Conservation (phyloP, 2,888 invertebrate genomes). For the Lepeophtheirus nordmannii region DNA sequence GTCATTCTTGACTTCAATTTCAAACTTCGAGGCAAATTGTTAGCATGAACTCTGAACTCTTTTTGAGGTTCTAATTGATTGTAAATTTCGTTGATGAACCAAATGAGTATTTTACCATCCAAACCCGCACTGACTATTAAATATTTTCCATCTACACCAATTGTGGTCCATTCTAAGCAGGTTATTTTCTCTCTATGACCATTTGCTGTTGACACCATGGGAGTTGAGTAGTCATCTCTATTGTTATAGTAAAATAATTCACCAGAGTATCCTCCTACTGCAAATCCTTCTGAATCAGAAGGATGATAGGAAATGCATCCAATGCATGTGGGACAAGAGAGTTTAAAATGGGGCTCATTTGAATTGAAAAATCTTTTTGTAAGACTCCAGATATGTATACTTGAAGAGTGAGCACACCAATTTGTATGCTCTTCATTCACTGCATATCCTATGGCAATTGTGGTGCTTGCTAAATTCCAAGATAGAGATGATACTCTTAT, state of each 20-base stretch:
- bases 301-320: conserved; percentile 7
- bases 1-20: not conserved
- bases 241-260: conserved; percentile 4
- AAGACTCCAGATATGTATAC: conserved; percentile 16
- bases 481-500: not conserved
- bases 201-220: not conserved
- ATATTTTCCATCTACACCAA: not conserved
- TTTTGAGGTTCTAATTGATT: conserved; percentile 1
- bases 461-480: conserved; percentile 6
- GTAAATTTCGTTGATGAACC: not conserved
- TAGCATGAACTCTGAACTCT: not conserved
- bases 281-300: not conserved
- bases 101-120: conserved; percentile 12
- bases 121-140: conserved; percentile 1
- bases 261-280: conserved; percentile 18
- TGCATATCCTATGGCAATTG: conserved; percentile 3
- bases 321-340: not conserved
- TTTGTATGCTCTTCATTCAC: conserved; percentile 1
- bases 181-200: conserved; percentile 17
- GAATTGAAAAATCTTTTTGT: conserved; percentile 9
- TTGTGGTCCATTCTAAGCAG: conserved; percentile 4
- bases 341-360: not conserved
- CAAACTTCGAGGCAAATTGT: not conserved
- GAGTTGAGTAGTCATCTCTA: not conserved
- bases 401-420: conserved; percentile 15